Conservation (phyloP, 2,888 invertebrate species). For the Selenia dentaria region DNA sequence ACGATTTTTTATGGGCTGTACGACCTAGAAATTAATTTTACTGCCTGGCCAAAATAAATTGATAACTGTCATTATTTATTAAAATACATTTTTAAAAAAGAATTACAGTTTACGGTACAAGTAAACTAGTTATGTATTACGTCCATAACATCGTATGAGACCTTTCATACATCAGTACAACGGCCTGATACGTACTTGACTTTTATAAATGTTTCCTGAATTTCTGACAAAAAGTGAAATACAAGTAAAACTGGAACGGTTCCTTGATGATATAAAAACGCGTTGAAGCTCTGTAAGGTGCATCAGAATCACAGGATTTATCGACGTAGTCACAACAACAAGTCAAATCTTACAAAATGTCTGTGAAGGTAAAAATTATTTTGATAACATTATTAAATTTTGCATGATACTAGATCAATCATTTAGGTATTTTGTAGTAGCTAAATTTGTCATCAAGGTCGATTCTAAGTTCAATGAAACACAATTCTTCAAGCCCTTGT, state of each 20-base stretch:
- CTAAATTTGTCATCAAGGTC: slow-evolving; percentile 21
- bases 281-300: slow-evolving; percentile 25
- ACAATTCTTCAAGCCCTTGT: slow-evolving; percentile 10
- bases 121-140: slow-evolving; percentile 36
- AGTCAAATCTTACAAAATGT: slow-evolving; percentile 54
- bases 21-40: too few species aligned
- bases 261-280: slow-evolving; percentile 59
- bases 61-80: too few species aligned
- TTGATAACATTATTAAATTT: too few species aligned
- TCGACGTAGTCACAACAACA: slow-evolving; percentile 65
- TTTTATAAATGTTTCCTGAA: slow-evolving; percentile 73
- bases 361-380: slow-evolving; percentile 64
- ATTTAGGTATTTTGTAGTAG: too few species aligned
- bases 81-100: too few species aligned
- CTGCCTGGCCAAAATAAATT: too few species aligned
- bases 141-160: slow-evolving; percentile 31
- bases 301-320: slow-evolving; percentile 59
- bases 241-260: slow-evolving; percentile 59
- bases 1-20: too few species aligned
- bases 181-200: slow-evolving; percentile 68
- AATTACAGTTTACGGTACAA: background rate
- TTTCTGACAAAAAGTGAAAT: slow-evolving; percentile 57
- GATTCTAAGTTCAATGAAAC: slow-evolving; percentile 17
- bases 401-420: too few species aligned
- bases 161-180: slow-evolving; percentile 54